phyloP scores from a whole-genome alignment of 2,113 vertebrate species.

The Cyprinodon brontotheroides region DNA sequence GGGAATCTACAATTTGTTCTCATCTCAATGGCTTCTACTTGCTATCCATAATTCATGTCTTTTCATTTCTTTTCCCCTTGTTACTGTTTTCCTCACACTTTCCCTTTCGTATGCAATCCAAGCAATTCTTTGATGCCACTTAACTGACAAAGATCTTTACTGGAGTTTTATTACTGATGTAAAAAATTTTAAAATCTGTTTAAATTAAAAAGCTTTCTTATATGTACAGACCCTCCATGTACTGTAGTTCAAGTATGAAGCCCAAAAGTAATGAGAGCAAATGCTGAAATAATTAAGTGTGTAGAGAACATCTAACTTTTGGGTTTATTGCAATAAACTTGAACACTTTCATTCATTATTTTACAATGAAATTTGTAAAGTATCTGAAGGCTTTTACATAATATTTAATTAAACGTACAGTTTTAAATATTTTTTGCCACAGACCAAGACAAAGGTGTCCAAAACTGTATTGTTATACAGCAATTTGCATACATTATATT shows the following conservation, averaged over 20 bases:
- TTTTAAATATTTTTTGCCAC: no score
- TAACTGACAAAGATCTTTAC: slow-evolving; percentile 44
- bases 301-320: slow-evolving; percentile 6
- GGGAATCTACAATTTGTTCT: slow-evolving; percentile 59
- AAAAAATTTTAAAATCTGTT: slow-evolving; percentile 42
- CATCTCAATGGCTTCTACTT: slow-evolving; percentile 62
- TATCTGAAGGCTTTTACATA: no score
- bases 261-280: neutral
- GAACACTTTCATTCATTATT: no score
- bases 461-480: no score
- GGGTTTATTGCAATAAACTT: slow-evolving; percentile 32
- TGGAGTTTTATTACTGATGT: slow-evolving; percentile 43
- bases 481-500: no score
- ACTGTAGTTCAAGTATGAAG: neutral
- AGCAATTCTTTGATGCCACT: slow-evolving; percentile 64
- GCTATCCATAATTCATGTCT: slow-evolving; percentile 70
- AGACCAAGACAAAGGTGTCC: no score
- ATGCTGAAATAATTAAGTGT: slow-evolving; percentile 17
- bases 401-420: no score
- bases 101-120: slow-evolving; percentile 47
- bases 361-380: no score
- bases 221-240: neutral
- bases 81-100: slow-evolving; percentile 47
- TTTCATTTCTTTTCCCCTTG: slow-evolving; percentile 47
- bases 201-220: slow-evolving; percentile 15